phyloP scores from a whole-genome alignment of 2,888 invertebrate species.

The Camponotus fellah region DNA sequence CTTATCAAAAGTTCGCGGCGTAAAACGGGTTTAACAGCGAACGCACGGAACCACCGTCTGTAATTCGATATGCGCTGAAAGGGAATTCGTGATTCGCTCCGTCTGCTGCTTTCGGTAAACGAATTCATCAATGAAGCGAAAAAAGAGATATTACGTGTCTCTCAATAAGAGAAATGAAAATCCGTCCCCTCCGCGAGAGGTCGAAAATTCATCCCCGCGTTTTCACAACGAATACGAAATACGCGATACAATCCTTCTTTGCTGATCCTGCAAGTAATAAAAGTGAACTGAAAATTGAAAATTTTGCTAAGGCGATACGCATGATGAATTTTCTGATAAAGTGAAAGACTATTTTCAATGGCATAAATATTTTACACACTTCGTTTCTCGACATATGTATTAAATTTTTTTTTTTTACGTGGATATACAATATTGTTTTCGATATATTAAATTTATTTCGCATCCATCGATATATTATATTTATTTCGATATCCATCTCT shows the following conservation, averaged over 20 bases:
- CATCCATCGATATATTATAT: not conserved
- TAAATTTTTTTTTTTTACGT: not conserved
- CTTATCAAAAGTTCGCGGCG: slow-evolving; percentile 54
- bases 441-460: not conserved
- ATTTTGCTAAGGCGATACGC: slow-evolving; percentile 69
- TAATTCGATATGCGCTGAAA: slow-evolving; percentile 42
- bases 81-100: slow-evolving; percentile 38
- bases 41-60: not conserved
- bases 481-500: not conserved
- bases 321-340: slow-evolving; percentile 64
- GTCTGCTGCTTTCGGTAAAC: slow-evolving; percentile 38
- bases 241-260: slow-evolving; percentile 35
- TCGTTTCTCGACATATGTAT: not conserved
- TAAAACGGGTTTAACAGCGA: slow-evolving; percentile 26
- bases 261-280: slow-evolving; percentile 18
- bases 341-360: not conserved
- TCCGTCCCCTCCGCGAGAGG: not conserved
- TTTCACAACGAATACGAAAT: slow-evolving; percentile 39
- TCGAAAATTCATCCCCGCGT: not conserved
- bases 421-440: too few species aligned
- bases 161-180: slow-evolving; percentile 26
- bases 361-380: not conserved
- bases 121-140: slow-evolving; percentile 58
- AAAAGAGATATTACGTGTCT: slow-evolving; percentile 48
- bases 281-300: slow-evolving; percentile 14